Percentiles rank a stretch among this genome's conserved stretches.
phyloP scores from a whole-genome alignment of 2,113 vertebrate genomes.

The Sprattus sprattus region DNA sequence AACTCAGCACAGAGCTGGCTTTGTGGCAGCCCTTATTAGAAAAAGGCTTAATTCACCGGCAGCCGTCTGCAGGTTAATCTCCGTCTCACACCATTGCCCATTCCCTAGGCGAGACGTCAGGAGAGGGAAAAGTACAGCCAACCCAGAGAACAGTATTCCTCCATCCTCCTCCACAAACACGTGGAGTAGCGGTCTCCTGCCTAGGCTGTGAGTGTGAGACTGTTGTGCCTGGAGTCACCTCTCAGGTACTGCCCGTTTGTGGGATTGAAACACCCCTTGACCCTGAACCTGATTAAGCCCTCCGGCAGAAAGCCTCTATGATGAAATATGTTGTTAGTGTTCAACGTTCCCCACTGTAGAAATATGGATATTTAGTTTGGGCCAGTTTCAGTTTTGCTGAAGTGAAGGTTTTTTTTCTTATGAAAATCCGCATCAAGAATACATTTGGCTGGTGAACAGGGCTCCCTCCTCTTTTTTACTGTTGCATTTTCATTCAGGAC shows the following conservation, averaged over 20 bases:
- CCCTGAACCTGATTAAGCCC: background rate
- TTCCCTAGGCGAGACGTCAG: background rate
- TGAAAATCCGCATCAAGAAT: background rate
- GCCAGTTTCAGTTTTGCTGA: background rate
- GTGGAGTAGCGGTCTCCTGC: background rate
- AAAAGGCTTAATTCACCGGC: constrained; percentile 4
- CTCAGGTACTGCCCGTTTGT: background rate
- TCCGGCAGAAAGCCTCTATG: background rate
- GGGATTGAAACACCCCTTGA: background rate
- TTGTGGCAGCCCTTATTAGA: background rate
- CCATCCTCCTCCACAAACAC: background rate
- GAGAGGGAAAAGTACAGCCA: background rate
- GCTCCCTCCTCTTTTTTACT: background rate
- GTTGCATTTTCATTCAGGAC: no score
- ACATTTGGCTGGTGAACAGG: background rate
- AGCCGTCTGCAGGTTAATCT: constrained; percentile 5
- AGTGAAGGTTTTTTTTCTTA: no score
- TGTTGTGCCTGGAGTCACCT: background rate
- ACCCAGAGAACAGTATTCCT: background rate
- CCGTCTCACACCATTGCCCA: background rate
- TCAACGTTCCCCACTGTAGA: background rate
- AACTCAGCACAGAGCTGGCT: constrained; percentile 14
- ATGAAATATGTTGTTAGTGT: background rate
- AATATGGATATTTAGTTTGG: background rate
- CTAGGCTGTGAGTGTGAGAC: no score